Evolutionary conservation across 2,888 invertebrate species (phyloP), one percentile per base, ranked within the genome.

Genomic region (Cerastoderma edule): DNA sequence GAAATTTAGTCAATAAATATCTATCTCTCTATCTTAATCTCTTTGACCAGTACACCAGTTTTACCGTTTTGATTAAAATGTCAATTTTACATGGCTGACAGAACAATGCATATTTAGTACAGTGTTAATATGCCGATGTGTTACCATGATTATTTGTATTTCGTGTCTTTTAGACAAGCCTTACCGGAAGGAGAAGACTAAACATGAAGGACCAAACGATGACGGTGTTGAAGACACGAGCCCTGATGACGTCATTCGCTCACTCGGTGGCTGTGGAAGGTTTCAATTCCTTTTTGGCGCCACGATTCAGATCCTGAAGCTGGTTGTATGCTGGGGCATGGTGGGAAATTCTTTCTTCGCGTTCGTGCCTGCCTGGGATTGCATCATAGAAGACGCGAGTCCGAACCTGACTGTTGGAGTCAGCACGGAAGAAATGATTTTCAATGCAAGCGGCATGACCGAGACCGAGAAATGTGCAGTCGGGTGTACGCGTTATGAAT

Each of bases 271-370:
- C 0, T 74, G 74, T 65, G 74, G 74, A n/a, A 24, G n/a, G 4
- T 74, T 69, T 35, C 74, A 74, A 35, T 33, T 74, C 30, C 30
- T 74, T 28, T 28, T 74, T 10, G 56, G 69, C 13, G 53, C 68
- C 32, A 44, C 64, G 1, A 65, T 74, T 24, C 74, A 74, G 35
- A 33, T 64, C 27, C 68, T 74, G 74, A 74, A 74, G 28, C n/a
- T 65, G 13, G 74, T 74, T 22, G 69, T 74, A 30, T 68, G 68
- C 32, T 74, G 74, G 74, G 65, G 74, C 2, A 74, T 65, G 74
- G 54, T 63, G 1, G 64, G 64, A 1, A 69, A 69, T 24, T 35
- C 68, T 2, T 74, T 74, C 28, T 57, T 74, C 22, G 68, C 74
- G 5, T 74, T 54, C 44, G 74, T 69, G 46, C 74, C 74, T n/a